phyloP scores from a whole-genome alignment of 2,113 vertebrate genomes.

The Shinisaurus crocodilurus region DNA sequence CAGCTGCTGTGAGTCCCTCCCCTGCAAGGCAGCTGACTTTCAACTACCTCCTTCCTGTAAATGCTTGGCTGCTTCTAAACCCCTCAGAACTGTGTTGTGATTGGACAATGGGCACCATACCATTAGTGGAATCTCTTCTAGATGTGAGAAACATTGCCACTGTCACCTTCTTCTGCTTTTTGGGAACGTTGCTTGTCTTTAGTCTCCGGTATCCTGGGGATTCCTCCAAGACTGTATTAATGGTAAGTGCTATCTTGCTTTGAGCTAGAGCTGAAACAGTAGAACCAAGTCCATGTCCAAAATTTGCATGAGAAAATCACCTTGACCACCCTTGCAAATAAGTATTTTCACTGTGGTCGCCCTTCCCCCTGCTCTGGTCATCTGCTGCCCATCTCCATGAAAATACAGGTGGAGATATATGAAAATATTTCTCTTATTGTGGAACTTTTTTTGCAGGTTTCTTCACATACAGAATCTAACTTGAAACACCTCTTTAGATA shows the following conservation, averaged over 20 bases:
- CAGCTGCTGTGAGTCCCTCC: conserved; percentile 93
- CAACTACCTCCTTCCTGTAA: conserved; percentile 97
- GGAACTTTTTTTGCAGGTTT: not conserved
- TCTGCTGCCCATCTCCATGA: not conserved
- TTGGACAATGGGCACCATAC: conserved; percentile 99
- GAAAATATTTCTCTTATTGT: not conserved
- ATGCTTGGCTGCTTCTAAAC: conserved; percentile 95
- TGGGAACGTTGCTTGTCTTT: conserved; percentile 86
- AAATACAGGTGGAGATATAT: no score
- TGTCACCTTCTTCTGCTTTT: conserved; percentile 85
- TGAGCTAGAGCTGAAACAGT: not conserved
- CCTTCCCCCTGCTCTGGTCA: not conserved
- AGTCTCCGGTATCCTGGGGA: conserved; percentile 86
- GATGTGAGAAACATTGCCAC: conserved; percentile 93
- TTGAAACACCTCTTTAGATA: not conserved
- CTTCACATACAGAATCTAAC: not conserved
- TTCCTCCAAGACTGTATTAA: conserved; percentile 93
- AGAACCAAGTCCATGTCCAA: not conserved
- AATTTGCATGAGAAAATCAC: not conserved
- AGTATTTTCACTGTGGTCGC: not conserved
- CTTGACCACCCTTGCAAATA: not conserved
- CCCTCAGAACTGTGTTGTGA: conserved; percentile 97
- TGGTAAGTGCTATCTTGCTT: conserved; percentile 79
- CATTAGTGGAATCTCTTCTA: conserved; percentile 91
- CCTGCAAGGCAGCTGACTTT: conserved; percentile 94